phyloP scores from a whole-genome alignment of 2,888 invertebrate genomes.

The Exocentrus adspersus region DNA sequence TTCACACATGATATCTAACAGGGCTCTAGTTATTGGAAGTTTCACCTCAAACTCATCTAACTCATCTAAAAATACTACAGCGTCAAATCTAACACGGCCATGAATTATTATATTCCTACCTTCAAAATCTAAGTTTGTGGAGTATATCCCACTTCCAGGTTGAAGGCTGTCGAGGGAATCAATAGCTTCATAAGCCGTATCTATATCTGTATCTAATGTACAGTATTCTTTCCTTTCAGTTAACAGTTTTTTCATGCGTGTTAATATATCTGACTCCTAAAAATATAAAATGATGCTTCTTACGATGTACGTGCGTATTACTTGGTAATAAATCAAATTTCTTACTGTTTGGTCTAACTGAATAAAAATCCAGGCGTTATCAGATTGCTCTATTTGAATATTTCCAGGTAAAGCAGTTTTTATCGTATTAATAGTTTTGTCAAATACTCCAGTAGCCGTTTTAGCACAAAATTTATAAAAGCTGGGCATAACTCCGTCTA shows the following conservation, averaged over 20 bases:
- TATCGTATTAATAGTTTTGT: slow-evolving; percentile 75
- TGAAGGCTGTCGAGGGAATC: slow-evolving; percentile 66
- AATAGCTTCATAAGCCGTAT: slow-evolving; percentile 70
- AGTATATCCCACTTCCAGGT: slow-evolving; percentile 37
- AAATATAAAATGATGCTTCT: slow-evolving; percentile 31
- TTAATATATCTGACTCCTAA: slow-evolving; percentile 63
- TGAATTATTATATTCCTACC: slow-evolving; percentile 36
- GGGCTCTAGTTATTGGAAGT: slow-evolving; percentile 63
- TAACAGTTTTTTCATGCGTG: slow-evolving; percentile 66
- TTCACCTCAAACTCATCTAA: slow-evolving; percentile 65
- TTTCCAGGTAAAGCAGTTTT: slow-evolving; percentile 75
- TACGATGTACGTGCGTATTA: no score
- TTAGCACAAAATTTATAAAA: slow-evolving; percentile 75
- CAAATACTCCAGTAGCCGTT: slow-evolving; percentile 81
- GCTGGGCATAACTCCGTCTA: slow-evolving; percentile 61
- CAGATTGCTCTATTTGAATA: slow-evolving; percentile 60
- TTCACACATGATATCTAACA: slow-evolving; percentile 65
- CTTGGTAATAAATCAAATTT: no score
- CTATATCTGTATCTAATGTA: slow-evolving; percentile 64
- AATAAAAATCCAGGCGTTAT: slow-evolving; percentile 64
- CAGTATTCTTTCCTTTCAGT: slow-evolving; percentile 68
- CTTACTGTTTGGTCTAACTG: slow-evolving; percentile 61
- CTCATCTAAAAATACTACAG: slow-evolving; percentile 65
- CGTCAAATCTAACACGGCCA: no score
- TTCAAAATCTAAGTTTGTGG: slow-evolving; percentile 49